Evolutionary conservation across 2,797 vertebrate species (phyloP).

Genomic region (Chromobotia macracanthus): DNA sequence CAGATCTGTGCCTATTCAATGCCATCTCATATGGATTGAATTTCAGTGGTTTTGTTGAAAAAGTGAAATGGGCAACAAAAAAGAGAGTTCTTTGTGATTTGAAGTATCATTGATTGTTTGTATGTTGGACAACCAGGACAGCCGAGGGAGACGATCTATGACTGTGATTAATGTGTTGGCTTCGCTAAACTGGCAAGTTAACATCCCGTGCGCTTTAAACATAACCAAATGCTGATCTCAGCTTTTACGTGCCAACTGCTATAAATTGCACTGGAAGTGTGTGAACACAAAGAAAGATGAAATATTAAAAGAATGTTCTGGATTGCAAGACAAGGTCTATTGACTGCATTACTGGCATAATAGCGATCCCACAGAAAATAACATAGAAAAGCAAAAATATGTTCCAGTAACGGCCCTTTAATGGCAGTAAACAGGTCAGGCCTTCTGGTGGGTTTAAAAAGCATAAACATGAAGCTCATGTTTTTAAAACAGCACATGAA

Average conservation of each 20-base stretch:
- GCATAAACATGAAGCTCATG: too few relatives aligned
- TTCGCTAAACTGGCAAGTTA: not conserved
- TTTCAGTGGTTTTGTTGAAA: constrained; percentile 49
- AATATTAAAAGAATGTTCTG: not conserved
- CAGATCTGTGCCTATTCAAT: constrained; percentile 60
- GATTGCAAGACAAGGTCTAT: too few relatives aligned
- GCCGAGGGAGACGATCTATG: not conserved
- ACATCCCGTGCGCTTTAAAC: not conserved
- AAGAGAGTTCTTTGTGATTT: not conserved
- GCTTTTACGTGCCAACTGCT: not conserved
- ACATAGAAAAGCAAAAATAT: too few relatives aligned
- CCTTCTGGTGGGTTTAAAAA: too few relatives aligned
- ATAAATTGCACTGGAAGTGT: not conserved
- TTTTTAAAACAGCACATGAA: too few relatives aligned
- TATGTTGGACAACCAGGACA: not conserved
- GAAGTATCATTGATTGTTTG: constrained; percentile 9
- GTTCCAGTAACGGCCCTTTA: too few relatives aligned
- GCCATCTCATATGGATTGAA: constrained; percentile 71
- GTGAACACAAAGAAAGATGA: not conserved
- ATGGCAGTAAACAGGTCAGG: too few relatives aligned
- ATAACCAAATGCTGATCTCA: not conserved
- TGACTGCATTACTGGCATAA: too few relatives aligned
- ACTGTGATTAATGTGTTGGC: not conserved
- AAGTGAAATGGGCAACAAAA: not conserved
- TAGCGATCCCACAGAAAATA: too few relatives aligned